These are phyloP conservation scores for Pegoplata infirma DNA, from an alignment of 2,888 invertebrate species.

Conservation along the genomic window DNA sequence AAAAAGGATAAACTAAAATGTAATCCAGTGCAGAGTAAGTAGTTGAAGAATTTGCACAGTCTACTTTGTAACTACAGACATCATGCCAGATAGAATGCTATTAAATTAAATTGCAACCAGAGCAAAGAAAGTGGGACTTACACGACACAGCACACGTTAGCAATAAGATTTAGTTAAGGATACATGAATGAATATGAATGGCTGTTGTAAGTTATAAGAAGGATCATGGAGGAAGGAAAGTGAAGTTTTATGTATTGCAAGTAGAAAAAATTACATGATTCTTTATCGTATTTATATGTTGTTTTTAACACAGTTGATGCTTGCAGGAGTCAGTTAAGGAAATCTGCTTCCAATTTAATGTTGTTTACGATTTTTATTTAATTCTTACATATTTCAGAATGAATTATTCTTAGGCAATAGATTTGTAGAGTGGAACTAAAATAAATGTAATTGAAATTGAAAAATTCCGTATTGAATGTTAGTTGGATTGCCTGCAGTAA, in stretches of 20 bases:
- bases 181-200: not conserved
- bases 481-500: no score
- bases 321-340: not conserved
- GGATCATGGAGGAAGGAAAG: not conserved
- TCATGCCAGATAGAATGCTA: constrained; percentile 30
- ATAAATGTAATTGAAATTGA: no score
- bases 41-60: not conserved
- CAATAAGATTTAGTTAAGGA: constrained; percentile 37
- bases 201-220: not conserved
- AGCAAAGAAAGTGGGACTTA: constrained; percentile 45
- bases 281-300: not conserved
- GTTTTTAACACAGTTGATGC: not conserved
- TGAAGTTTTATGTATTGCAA: not conserved
- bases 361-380: not conserved
- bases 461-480: no score
- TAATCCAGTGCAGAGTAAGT: constrained; percentile 8
- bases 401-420: not conserved
- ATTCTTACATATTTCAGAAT: not conserved
- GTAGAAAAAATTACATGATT: not conserved
- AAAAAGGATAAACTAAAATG: constrained; percentile 41
- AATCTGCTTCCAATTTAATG: not conserved
- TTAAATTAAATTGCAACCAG: constrained; percentile 55
- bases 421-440: not conserved
- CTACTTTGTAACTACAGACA: constrained; percentile 1
- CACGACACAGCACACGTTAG: constrained; percentile 26